A percentile compares a stretch with the other conserved stretches of the same genome.
These are phyloP conservation scores for Pectinophora gossypiella DNA, from an alignment of 1,140 invertebrate species.

Conservation along the genomic window DNA sequence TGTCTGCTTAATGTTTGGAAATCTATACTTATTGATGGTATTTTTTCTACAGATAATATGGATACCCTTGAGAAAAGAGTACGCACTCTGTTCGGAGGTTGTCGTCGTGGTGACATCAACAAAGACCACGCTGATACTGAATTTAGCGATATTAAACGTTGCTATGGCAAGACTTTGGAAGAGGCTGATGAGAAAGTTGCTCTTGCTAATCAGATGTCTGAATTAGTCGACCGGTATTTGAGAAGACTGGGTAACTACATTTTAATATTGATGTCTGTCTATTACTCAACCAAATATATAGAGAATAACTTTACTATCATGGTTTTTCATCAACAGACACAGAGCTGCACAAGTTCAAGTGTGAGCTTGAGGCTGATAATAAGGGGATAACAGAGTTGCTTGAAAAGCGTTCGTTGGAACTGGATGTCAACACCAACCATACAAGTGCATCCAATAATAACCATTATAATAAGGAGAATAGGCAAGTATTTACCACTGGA, in stretches of 20 bases:
- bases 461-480: conserved; percentile 68
- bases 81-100: conserved; percentile 91
- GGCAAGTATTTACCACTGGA: no score
- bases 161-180: conserved; percentile 95
- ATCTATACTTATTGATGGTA: background rate
- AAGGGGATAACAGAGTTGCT: conserved; percentile 97
- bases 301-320: no score
- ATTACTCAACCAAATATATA: no score
- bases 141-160: conserved; percentile 89
- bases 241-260: conserved; percentile 82
- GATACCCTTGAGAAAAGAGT: conserved; percentile 95
- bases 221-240: conserved; percentile 95
- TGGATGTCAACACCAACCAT: conserved; percentile 80
- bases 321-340: conserved; percentile 77
- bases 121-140: conserved; percentile 88
- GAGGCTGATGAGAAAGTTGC: conserved; percentile 93
- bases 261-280: background rate
- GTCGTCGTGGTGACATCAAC: conserved; percentile 85
- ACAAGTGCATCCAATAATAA: conserved; percentile 60
- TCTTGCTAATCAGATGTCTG: conserved; percentile 95
- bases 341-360: conserved; percentile 98
- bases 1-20: no score
- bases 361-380: conserved; percentile 98
- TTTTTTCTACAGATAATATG: conserved; percentile 84
- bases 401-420: conserved; percentile 92